Base-by-base conservation (phyloP, 2,113 vertebrate genomes). In the Corydoras sp. region DNA sequence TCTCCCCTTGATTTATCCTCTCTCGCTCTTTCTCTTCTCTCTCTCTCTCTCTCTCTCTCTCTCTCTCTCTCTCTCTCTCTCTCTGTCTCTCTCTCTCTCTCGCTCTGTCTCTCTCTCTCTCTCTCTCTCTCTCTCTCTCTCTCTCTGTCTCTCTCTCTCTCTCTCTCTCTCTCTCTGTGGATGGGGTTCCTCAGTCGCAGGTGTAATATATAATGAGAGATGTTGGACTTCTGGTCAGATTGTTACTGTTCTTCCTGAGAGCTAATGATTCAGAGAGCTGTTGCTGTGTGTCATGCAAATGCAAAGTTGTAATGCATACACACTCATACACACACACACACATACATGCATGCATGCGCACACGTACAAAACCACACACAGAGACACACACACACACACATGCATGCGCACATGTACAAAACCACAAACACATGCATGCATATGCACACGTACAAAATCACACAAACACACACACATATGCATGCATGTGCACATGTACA, bases 211-310 rank as follows among this genome's bases (percentile, higher is more conserved):
- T 60, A 32, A 43, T 55, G 43, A 72, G 53, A 79, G 62, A 81
- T 18, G 70, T 56, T 69, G 65, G 71, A 62, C 65, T 29, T 31
- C 68, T 71, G 64, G 30, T 69, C 64, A 59, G 48, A 78, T 68
- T 75, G 48, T 72, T 74, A 69, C 73, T 76, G 24, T 65, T 79
- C 43, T 69, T 73, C 49, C 63, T 66, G 72, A 72, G 77, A 75
- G 53, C 69, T 76, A 79, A 76, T 69, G 74, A 73, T 65, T 73
- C 66, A 43, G 43, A 10, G 70, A 65, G 50, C 10, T 67, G 72
- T 68, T 78, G 69, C 61, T 65, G 61, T 56, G 64, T 75, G 73
- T 75, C 74, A 79, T 64, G 74, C 66, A 56, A 58, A 79, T 79
- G 61, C 69, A 76, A 79, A 73, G 73, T 76, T 63, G 60, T 54